Conservation (phyloP, 2,113 vertebrate genomes). For the Hippoglossus stenolepis region DNA sequence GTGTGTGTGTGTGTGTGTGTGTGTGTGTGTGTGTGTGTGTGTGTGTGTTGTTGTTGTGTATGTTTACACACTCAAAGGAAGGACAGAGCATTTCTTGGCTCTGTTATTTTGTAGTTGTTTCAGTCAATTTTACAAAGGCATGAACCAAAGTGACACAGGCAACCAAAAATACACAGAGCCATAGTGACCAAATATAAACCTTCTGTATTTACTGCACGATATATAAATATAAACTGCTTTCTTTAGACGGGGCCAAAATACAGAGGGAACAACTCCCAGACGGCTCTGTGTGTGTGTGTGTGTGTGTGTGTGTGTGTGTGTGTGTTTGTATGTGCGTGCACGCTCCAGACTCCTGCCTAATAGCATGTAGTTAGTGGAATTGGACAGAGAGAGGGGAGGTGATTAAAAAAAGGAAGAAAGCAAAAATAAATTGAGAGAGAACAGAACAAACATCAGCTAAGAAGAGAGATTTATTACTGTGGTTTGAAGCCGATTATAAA, state of each 20-base stretch:
- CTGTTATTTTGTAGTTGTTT: constrained; percentile 58
- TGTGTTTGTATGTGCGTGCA: constrained; percentile 8
- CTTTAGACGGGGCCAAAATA: constrained; percentile 66
- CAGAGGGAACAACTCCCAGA: constrained; percentile 54
- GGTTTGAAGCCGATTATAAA: background rate
- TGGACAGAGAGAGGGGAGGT: constrained; percentile 16
- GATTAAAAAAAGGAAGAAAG: constrained; percentile 3
- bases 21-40: constrained; percentile 12
- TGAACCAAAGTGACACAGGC: constrained; percentile 47
- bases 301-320: constrained; percentile 22
- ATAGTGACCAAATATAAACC: constrained; percentile 70
- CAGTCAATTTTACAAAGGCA: constrained; percentile 61
- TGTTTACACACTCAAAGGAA: constrained; percentile 23
- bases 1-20: constrained; percentile 7
- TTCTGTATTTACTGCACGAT: constrained; percentile 66
- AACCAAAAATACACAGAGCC: constrained; percentile 66
- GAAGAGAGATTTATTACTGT: background rate
- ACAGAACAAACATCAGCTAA: background rate
- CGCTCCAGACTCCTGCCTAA: constrained; percentile 29
- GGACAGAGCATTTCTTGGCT: constrained; percentile 1
- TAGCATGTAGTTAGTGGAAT: constrained; percentile 35
- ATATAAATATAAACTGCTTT: constrained; percentile 74
- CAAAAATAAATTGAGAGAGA: background rate
- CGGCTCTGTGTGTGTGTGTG: constrained; percentile 13
- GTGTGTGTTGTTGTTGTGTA: constrained; percentile 9